Evolutionary conservation across 2,888 invertebrate species (phyloP).

Genomic region (Phyllotreta cruciferae): DNA sequence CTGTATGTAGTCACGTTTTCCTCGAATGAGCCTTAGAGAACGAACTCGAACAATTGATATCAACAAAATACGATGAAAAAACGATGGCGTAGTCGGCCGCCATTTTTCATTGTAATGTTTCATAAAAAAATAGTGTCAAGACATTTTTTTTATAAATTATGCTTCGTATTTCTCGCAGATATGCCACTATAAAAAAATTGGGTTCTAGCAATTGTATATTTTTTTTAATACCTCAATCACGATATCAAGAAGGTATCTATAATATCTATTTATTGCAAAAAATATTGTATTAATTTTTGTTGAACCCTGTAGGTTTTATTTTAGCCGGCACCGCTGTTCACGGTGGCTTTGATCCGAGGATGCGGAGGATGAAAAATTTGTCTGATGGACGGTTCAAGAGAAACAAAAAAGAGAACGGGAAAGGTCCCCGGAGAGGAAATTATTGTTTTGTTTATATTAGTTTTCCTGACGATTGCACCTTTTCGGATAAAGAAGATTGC

Average conservation of each 20-base stretch:
- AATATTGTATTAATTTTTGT: too few species aligned
- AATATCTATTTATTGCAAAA: too few species aligned
- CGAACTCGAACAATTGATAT: slow-evolving; percentile 47
- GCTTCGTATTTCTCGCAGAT: too few species aligned
- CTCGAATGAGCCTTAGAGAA: slow-evolving; percentile 46
- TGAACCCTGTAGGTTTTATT: too few species aligned
- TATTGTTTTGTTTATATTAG: slow-evolving; percentile 31
- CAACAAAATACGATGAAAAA: slow-evolving; percentile 27
- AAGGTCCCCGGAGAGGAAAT: slow-evolving; percentile 23
- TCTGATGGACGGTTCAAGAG: slow-evolving; percentile 14
- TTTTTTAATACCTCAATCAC: too few species aligned
- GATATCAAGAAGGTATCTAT: too few species aligned
- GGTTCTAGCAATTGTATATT: too few species aligned
- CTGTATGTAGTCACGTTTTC: slow-evolving; percentile 45
- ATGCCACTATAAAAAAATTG: too few species aligned
- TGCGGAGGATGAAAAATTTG: slow-evolving; percentile 15
- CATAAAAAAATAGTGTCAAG: background rate
- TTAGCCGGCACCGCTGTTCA: slow-evolving; percentile 12
- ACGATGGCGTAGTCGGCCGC: background rate
- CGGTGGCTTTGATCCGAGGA: slow-evolving; percentile 16
- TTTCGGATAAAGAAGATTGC: slow-evolving; percentile 26
- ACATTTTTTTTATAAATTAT: background rate
- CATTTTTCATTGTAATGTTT: too few species aligned
- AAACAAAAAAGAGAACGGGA: slow-evolving; percentile 10
- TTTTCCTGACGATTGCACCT: slow-evolving; percentile 25